Evolutionary conservation across 2,888 invertebrate species (phyloP).

Genomic region (Lasioglossum villosulum): DNA sequence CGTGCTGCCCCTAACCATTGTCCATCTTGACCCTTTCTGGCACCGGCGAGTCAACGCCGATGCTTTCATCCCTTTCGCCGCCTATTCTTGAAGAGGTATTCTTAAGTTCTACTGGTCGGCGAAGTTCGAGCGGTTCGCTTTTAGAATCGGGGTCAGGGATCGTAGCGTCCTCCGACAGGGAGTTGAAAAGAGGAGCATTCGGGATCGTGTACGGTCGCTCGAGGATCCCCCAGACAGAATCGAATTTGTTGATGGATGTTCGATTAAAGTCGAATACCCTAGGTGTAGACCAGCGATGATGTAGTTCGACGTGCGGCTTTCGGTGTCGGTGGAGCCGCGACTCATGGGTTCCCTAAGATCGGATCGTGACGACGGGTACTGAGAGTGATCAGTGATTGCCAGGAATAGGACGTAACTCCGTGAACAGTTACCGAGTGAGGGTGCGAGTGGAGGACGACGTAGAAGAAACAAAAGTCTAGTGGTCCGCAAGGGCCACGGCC

Average conservation of each 20-base stretch:
- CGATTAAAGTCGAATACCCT: background rate
- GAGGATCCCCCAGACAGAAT: background rate
- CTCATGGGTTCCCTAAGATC: constrained; percentile 19
- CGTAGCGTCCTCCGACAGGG: background rate
- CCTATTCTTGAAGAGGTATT: background rate
- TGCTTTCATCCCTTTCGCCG: background rate
- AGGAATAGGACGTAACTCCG: background rate
- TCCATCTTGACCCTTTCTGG: background rate
- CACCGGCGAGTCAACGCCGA: background rate
- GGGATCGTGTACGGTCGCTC: constrained; percentile 21
- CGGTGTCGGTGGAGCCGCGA: constrained; percentile 31
- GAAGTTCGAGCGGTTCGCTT: constrained; percentile 1
- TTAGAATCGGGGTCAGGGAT: constrained; percentile 15
- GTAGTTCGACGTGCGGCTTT: constrained; percentile 44
- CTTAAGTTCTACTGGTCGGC: background rate
- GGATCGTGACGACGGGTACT: constrained; percentile 33
- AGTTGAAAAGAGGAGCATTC: background rate
- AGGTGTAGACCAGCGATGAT: constrained; percentile 42
- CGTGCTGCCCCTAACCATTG: background rate
- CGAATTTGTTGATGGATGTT: background rate
- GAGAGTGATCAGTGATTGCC: constrained; percentile 8
- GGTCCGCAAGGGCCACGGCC: constrained; percentile 82
- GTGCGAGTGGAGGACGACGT: background rate
- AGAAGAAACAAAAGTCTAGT: constrained; percentile 45
- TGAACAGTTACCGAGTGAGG: background rate